Evolutionary conservation across 2,113 vertebrate genomes (phyloP).

Genomic region (Macroglossus sobrinus): DNA sequence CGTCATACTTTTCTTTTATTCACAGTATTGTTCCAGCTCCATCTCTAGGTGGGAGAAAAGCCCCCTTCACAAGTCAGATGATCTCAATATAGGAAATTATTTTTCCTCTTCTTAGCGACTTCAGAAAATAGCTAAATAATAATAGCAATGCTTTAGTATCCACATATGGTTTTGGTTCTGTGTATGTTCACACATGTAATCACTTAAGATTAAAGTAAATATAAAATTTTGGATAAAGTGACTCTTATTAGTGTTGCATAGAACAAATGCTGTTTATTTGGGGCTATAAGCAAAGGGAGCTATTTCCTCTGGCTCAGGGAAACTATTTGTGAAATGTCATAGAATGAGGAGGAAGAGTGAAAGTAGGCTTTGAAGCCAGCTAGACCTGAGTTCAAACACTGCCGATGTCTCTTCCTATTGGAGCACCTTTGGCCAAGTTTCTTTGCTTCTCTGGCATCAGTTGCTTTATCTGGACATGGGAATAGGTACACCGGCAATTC

Average conservation of each 20-base stretch:
- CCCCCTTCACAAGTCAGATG: not conserved
- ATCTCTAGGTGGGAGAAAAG: not conserved
- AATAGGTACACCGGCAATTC: not conserved
- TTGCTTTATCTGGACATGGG: not conserved
- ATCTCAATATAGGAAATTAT: not conserved
- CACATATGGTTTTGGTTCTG: not conserved
- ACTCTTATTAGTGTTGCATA: not conserved
- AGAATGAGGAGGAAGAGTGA: not conserved
- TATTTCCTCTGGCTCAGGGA: not conserved
- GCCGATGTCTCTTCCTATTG: not conserved
- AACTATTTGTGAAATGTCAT: not conserved
- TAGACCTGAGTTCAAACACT: not conserved
- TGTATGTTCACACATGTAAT: not conserved
- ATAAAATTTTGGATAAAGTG: not conserved
- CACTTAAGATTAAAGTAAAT: not conserved
- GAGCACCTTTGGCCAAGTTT: not conserved
- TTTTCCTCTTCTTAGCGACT: not conserved
- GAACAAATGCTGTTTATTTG: not conserved
- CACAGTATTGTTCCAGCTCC: not conserved
- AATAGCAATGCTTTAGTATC: not conserved
- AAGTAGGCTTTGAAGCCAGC: not conserved
- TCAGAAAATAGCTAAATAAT: not conserved
- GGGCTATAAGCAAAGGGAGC: not conserved
- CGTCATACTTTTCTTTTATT: not conserved
- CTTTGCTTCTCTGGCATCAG: not conserved